A percentile compares a stretch with the other conserved stretches of the same genome.
Conservation (phyloP, 2,888 invertebrate genomes). For the Beris chalybata region DNA sequence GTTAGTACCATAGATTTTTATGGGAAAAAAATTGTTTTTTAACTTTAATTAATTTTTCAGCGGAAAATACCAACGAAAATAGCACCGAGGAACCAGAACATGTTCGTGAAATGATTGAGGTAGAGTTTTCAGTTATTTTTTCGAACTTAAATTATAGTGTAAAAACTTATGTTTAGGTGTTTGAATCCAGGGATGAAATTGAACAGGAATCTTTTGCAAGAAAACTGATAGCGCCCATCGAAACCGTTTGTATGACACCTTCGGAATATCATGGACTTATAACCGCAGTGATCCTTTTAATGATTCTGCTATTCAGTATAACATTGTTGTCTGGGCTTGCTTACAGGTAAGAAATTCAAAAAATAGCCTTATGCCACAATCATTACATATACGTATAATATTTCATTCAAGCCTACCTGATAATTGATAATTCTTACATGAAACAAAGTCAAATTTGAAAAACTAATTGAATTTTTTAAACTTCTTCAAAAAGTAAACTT, state of each 20-base stretch:
- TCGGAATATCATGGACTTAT: conserved; percentile 85
- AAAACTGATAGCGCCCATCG: conserved; percentile 65
- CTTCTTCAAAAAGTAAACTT: too few species aligned
- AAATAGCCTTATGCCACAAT: too few species aligned
- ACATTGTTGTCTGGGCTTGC: conserved; percentile 73
- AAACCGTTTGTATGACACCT: conserved; percentile 77
- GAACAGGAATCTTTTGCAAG: conserved; percentile 66
- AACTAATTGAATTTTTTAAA: too few species aligned
- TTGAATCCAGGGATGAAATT: conserved; percentile 75
- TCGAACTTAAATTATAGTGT: conserved; percentile 77
- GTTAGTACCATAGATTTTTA: conserved; percentile 46
- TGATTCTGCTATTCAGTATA: conserved; percentile 73
- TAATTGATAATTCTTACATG: too few species aligned
- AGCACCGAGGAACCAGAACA: conserved; percentile 65
- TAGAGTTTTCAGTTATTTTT: conserved; percentile 47
- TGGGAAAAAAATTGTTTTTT: background rate
- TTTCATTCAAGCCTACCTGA: too few species aligned
- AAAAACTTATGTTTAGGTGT: conserved; percentile 71
- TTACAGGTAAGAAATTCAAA: conserved; percentile 63
- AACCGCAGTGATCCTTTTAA: conserved; percentile 73
- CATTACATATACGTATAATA: too few species aligned
- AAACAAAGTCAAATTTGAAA: too few species aligned
- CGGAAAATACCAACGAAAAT: conserved; percentile 24
- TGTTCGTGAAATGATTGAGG: conserved; percentile 88
- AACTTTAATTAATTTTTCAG: conserved; percentile 13